A percentile compares a stretch with the other conserved stretches of the same genome.
phyloP scores from a whole-genome alignment of 2,797 vertebrate species.

The Myotis vivesi region DNA sequence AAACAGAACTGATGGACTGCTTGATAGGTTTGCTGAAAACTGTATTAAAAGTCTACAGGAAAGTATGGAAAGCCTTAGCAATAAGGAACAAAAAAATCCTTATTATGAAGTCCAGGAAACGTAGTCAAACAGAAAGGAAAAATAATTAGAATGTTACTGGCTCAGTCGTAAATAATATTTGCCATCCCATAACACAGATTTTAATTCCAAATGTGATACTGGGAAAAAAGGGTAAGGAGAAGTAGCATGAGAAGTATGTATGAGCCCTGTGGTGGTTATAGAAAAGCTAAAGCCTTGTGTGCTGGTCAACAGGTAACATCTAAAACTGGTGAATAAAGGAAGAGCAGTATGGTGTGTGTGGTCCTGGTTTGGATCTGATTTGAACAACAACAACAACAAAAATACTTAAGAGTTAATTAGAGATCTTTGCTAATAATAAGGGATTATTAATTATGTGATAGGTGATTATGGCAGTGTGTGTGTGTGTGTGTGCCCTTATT shows the following conservation, averaged over 20 bases:
- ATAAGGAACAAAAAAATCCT: background rate
- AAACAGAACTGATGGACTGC: background rate
- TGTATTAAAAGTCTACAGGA: background rate
- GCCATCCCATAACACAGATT: background rate
- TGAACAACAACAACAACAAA: background rate
- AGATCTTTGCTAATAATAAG: background rate
- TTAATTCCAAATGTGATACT: background rate
- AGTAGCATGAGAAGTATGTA: background rate
- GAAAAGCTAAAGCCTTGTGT: background rate
- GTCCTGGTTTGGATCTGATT: background rate
- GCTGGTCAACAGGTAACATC: background rate
- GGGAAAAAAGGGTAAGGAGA: background rate
- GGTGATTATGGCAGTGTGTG: background rate
- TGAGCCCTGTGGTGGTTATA: background rate
- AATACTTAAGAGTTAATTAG: background rate
- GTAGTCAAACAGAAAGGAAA: background rate
- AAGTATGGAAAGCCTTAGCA: background rate
- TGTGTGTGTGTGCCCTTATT: background rate
- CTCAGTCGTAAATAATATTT: background rate
- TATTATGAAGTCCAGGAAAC: background rate
- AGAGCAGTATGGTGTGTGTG: background rate
- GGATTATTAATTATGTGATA: background rate
- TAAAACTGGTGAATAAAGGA: background rate
- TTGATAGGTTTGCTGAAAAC: background rate
- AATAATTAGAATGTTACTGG: background rate